Conservation (phyloP, 2,888 invertebrate species). For the Tenthredo livida region DNA sequence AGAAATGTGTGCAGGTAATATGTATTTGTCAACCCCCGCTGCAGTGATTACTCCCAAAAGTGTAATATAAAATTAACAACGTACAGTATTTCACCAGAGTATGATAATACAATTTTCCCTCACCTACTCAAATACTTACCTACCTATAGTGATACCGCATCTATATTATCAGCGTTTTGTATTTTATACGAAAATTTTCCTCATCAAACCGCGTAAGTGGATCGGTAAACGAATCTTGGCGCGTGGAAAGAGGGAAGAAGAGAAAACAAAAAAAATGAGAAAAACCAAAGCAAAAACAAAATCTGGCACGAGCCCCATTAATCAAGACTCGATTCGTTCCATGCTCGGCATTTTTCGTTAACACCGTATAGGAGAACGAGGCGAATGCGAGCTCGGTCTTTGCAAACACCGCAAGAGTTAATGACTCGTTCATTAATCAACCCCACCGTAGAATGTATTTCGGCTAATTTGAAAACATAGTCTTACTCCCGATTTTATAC, state of each 20-base stretch:
- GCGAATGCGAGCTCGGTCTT: neutral
- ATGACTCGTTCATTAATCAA: constrained; percentile 53
- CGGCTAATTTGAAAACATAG: constrained; percentile 40
- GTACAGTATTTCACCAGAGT: neutral
- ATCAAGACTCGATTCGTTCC: constrained; percentile 49
- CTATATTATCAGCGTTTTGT: neutral
- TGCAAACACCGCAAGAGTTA: constrained; percentile 24
- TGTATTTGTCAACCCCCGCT: constrained; percentile 36
- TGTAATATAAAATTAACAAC: neutral
- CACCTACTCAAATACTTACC: too few relatives aligned
- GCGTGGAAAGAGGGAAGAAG: neutral
- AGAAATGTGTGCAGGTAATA: constrained; percentile 25
- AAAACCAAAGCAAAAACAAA: neutral
- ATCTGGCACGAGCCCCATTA: constrained; percentile 34
- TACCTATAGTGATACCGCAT: too few relatives aligned
- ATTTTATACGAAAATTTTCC: neutral
- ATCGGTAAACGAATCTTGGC: constrained; percentile 37
- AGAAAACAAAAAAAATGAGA: neutral
- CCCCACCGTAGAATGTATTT: constrained; percentile 27
- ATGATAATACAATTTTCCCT: neutral
- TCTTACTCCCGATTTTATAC: neutral
- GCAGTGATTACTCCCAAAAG: constrained; percentile 32
- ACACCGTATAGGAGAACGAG: neutral
- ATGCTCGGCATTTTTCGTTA: constrained; percentile 26
- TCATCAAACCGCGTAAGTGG: neutral